Base-by-base conservation (phyloP, 2,797 vertebrate species). In the Podarcis lilfordi region DNA sequence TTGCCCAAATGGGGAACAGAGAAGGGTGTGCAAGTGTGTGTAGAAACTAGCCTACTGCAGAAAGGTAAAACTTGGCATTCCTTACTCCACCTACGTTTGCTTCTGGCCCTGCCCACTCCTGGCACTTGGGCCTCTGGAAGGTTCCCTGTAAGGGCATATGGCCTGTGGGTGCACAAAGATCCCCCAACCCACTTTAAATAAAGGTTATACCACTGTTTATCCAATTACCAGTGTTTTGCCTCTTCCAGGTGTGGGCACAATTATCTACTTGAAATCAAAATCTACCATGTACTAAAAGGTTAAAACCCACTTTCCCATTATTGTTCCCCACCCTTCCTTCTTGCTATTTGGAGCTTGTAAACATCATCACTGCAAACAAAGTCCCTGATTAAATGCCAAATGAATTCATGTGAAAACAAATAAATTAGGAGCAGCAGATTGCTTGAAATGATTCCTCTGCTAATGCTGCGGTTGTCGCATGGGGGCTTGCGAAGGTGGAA, bases 351-450 rank as follows among this genome's bases (percentile, higher is more conserved):
- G 15, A 23, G n/a, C 59, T 82, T 45, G 45, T 88, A 88, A 78
- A 71, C 66, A 59, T 59, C 32, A 40, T 69, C 35, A n/a, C 13
- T 78, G 64, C 81, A 84, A 43, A 80, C 69, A 80, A 79, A 35
- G n/a, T 64, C 35, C 68, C 43, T 77, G 37, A 76, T 68, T 76
- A 82, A 68, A 37, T 37, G 59, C 8, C 82, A 59, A 68, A 69
- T 76, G 61, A 50, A 88, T 37, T 68, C 3, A 32, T 64, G 35
- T 82, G 43, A 43, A 66, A 80, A 80, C 50, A 86, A 80, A 86
- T 55, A 71, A 50, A 86, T 86, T 40, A 86, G 45, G 15, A 80
- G n/a, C 13, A 69, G 45, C 76, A 86, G 75, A 35, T 68, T 68
- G 61, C 17, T 74, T 74, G 69, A 50, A 37, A 72, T 50, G 69